phyloP scores from a whole-genome alignment of 2,797 vertebrate genomes.

The Falco peregrinus region DNA sequence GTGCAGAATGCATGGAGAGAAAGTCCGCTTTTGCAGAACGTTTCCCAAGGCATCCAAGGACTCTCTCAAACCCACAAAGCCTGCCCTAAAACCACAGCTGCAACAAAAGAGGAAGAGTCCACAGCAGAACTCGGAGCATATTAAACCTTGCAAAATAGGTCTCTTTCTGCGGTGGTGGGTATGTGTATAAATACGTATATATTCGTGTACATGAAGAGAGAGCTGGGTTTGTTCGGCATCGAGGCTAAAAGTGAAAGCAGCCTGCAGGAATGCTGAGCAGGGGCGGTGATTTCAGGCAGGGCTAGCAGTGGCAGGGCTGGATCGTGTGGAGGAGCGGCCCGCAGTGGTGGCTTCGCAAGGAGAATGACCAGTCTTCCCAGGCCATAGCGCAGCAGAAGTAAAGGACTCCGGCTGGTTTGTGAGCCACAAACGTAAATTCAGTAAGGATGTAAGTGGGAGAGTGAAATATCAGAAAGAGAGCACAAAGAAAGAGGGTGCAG shows the following conservation, averaged over 20 bases:
- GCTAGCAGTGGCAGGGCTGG: background rate
- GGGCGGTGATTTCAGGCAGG: background rate
- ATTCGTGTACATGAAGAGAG: background rate
- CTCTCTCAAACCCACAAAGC: slow-evolving; percentile 64
- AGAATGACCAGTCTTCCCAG: background rate
- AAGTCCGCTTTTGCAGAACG: slow-evolving; percentile 37
- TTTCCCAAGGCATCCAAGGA: slow-evolving; percentile 69
- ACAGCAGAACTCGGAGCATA: slow-evolving; percentile 24
- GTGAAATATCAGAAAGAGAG: background rate
- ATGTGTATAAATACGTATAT: background rate
- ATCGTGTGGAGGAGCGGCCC: background rate
- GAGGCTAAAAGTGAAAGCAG: background rate
- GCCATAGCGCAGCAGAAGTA: background rate
- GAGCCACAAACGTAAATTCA: background rate
- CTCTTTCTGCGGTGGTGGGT: background rate
- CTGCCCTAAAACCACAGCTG: slow-evolving; percentile 66
- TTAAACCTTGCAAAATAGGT: slow-evolving; percentile 48
- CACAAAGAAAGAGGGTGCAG: background rate
- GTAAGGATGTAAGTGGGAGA: background rate
- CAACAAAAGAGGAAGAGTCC: slow-evolving; percentile 67
- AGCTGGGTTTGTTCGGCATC: background rate
- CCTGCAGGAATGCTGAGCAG: background rate
- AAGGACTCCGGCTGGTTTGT: background rate
- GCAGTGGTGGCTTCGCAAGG: background rate
- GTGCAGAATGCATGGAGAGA: slow-evolving; percentile 24